A percentile compares a stretch with the other conserved stretches of the same genome.
Evolutionary conservation across 1,140 invertebrate species (phyloP).

Genomic region (Drosophila subpulchrella): DNA sequence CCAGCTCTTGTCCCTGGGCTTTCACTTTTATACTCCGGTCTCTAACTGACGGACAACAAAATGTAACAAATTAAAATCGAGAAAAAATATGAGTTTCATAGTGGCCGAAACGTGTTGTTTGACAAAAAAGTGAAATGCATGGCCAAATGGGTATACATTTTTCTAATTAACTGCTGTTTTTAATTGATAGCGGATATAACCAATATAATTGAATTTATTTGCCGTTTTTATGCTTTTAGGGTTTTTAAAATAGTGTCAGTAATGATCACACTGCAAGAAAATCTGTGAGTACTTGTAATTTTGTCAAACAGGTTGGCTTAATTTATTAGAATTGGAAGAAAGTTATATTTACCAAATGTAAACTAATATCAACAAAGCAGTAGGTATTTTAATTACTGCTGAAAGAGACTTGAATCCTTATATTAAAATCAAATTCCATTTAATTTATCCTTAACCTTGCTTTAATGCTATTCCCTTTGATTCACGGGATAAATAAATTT

Average conservation of each 20-base stretch:
- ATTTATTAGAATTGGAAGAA: too few species aligned
- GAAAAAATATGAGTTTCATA: slow-evolving; percentile 41
- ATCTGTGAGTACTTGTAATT: too few species aligned
- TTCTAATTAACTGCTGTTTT: slow-evolving; percentile 20
- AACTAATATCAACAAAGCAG: not conserved
- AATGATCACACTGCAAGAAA: too few species aligned
- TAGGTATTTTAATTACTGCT: not conserved
- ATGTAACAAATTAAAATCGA: slow-evolving; percentile 69
- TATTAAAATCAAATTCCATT: not conserved
- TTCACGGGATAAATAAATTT: slow-evolving; percentile 5
- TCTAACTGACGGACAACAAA: slow-evolving; percentile 24
- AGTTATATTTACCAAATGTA: not conserved
- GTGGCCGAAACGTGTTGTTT: slow-evolving; percentile 16
- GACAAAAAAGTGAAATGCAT: not conserved
- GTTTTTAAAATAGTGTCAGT: too few species aligned
- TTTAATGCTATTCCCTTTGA: not conserved
- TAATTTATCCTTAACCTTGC: slow-evolving; percentile 1
- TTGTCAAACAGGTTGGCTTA: too few species aligned
- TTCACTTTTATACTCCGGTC: slow-evolving; percentile 43
- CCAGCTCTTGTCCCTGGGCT: slow-evolving; percentile 50
- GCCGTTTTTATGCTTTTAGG: not conserved
- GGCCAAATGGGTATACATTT: not conserved
- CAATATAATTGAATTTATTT: slow-evolving; percentile 3
- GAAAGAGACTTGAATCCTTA: not conserved
- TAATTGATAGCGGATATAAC: not conserved